Conservation (phyloP, 2,888 invertebrate genomes). For the Heteromyza rotundicornis region DNA sequence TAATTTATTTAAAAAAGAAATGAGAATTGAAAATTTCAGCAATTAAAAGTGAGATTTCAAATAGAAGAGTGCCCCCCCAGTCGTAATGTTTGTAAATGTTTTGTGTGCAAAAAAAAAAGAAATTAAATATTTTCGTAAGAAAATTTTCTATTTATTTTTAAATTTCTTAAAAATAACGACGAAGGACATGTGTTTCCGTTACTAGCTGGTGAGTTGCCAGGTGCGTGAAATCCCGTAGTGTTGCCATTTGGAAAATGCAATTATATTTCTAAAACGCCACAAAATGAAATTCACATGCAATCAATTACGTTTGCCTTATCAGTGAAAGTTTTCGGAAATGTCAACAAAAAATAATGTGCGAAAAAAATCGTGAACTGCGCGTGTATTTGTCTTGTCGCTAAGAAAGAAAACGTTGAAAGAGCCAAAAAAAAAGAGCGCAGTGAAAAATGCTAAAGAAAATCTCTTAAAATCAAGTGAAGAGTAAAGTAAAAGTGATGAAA, state of each 20-base stretch:
- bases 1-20: neutral
- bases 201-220: conserved; percentile 1
- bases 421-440: conserved; percentile 1
- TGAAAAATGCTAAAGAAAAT: neutral
- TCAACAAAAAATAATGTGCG: conserved; percentile 24
- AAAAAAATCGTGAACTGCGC: neutral
- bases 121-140: neutral
- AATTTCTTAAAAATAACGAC: conserved; percentile 37
- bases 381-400: neutral
- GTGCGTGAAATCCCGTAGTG: neutral
- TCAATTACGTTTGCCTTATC: neutral
- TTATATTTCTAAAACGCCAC: neutral
- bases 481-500: too few relatives aligned
- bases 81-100: neutral
- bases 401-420: neutral
- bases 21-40: conserved; percentile 21
- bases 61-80: neutral
- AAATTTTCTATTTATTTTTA: neutral
- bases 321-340: conserved; percentile 17
- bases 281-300: neutral
- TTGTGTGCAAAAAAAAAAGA: neutral
- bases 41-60: neutral
- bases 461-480: too few relatives aligned
- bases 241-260: neutral
- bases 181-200: conserved; percentile 33